A percentile compares a stretch with the other conserved stretches of the same genome.
Conservation (phyloP, 1,140 invertebrate genomes). For the Drosophila eugracilis region DNA sequence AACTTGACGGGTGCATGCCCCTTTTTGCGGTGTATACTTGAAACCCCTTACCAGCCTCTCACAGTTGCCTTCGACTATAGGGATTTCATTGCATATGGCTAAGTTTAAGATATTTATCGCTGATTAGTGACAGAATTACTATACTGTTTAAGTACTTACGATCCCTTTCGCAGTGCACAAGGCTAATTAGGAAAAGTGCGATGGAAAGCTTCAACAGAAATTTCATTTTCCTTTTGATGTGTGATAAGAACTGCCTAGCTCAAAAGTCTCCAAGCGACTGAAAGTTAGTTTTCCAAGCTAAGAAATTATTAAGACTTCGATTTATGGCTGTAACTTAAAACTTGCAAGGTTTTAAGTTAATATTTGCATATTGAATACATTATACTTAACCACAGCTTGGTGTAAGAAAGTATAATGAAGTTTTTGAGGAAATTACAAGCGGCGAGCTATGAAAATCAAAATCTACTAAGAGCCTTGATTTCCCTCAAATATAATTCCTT, state of each 20-base stretch:
- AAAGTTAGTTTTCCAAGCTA: background rate
- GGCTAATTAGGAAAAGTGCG: background rate
- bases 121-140: too few relatives aligned
- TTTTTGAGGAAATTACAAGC: too few relatives aligned
- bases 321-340: too few relatives aligned
- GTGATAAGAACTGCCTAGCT: background rate
- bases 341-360: too few relatives aligned
- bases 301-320: too few relatives aligned
- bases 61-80: background rate
- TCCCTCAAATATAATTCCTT: background rate
- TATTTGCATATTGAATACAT: too few relatives aligned
- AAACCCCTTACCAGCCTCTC: background rate
- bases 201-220: background rate
- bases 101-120: background rate
- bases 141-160: background rate
- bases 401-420: too few relatives aligned
- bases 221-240: background rate
- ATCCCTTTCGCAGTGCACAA: background rate
- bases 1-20: background rate
- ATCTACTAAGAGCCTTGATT: too few relatives aligned
- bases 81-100: background rate
- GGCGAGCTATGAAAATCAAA: too few relatives aligned
- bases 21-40: slow-evolving; percentile 4
- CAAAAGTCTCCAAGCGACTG: background rate
- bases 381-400: too few relatives aligned